Evolutionary conservation across 2,797 vertebrate species (phyloP).

Genomic region (Gallirallus australis): DNA sequence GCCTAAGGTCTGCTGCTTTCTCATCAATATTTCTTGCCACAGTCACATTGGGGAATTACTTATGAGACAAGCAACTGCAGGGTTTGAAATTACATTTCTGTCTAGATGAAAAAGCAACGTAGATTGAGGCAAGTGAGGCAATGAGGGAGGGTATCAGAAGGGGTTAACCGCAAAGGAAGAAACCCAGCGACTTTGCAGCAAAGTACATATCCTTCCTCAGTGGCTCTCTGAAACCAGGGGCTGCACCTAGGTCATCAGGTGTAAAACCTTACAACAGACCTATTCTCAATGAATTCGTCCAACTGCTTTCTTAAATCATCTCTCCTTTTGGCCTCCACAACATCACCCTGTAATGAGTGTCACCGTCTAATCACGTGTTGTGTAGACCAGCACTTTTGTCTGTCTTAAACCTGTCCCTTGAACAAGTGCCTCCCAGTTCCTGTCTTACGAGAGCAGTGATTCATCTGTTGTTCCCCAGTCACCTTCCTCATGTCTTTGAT

Average conservation of each 20-base stretch:
- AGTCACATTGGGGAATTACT: neutral
- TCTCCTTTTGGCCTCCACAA: neutral
- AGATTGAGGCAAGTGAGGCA: neutral
- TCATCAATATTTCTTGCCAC: neutral
- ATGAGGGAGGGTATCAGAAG: neutral
- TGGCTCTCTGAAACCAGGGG: neutral
- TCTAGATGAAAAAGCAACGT: neutral
- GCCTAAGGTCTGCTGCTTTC: neutral
- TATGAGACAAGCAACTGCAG: neutral
- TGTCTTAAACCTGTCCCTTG: neutral
- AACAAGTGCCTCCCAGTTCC: neutral
- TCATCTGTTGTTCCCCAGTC: neutral
- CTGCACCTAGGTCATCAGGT: neutral
- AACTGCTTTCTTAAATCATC: neutral
- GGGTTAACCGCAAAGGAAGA: neutral
- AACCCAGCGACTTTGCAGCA: neutral
- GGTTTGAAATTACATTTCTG: neutral
- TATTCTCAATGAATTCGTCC: neutral
- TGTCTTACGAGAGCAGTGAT: neutral
- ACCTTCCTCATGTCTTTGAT: neutral
- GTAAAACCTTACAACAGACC: neutral
- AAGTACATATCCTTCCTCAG: neutral
- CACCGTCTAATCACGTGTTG: fast-evolving
- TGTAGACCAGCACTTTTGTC: neutral
- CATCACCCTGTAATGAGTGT: neutral